These are phyloP conservation scores for Globicephala melas DNA, from an alignment of 2,113 vertebrate genomes.

Conservation along the genomic window DNA sequence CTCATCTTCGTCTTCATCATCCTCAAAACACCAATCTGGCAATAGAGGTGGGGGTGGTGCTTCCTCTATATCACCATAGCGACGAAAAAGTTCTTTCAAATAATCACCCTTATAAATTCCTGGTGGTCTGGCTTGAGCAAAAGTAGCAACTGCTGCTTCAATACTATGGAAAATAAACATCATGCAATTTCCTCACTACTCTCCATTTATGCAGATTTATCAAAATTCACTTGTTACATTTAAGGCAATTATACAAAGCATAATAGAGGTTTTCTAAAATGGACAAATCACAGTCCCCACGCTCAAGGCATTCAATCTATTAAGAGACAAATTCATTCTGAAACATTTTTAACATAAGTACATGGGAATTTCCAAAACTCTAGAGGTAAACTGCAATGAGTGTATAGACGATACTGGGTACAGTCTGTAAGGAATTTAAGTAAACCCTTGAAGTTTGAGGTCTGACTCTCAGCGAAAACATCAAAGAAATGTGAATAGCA, in stretches of 20 bases:
- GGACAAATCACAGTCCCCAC: neutral
- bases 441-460: neutral
- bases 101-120: conserved; percentile 99
- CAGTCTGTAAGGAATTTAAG: conserved; percentile 18
- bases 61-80: conserved; percentile 95
- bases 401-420: neutral
- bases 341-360: conserved; percentile 14
- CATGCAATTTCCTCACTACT: conserved; percentile 52
- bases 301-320: conserved; percentile 2
- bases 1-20: conserved; percentile 89
- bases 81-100: conserved; percentile 96
- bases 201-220: conserved; percentile 22
- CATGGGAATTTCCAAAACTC: neutral
- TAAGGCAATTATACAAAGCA: neutral
- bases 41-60: conserved; percentile 90
- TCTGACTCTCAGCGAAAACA: neutral
- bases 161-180: conserved; percentile 83
- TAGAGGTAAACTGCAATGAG: neutral
- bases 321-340: conserved; percentile 22
- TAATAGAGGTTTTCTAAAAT: neutral
- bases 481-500: conserved; percentile 4
- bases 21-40: conserved; percentile 98
- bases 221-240: conserved; percentile 40
- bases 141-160: conserved; percentile 95
- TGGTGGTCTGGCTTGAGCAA: conserved; percentile 92